Evolutionary conservation across 2,888 invertebrate species (phyloP).

Genomic region (Copidosoma aretas): DNA sequence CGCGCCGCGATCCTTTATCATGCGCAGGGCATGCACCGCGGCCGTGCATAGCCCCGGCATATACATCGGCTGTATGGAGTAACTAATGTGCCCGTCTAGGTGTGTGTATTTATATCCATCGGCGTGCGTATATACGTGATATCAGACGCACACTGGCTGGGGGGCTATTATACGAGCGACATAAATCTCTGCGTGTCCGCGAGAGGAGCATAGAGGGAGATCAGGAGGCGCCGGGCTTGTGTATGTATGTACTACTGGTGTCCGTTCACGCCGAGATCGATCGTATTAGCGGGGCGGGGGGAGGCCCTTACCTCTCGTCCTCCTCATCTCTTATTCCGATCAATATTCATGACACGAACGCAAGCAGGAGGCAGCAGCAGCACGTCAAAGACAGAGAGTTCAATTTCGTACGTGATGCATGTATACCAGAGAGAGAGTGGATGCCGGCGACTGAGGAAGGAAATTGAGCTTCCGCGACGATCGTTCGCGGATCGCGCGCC

Average conservation of each 20-base stretch:
- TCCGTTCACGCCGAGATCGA: conserved; percentile 28
- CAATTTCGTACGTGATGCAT: conserved; percentile 57
- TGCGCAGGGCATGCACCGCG: no score
- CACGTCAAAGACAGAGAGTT: conserved; percentile 44
- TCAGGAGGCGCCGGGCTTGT: neutral
- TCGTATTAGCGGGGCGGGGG: conserved; percentile 32
- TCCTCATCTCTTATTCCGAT: conserved; percentile 39
- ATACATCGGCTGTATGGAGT: neutral
- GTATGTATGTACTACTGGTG: conserved; percentile 20
- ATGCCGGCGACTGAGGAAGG: conserved; percentile 19
- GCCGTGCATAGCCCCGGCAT: conserved; percentile 5
- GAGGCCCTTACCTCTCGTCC: conserved; percentile 49
- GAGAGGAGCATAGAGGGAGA: conserved; percentile 14
- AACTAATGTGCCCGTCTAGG: no score
- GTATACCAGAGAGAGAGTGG: conserved; percentile 23
- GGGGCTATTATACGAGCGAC: neutral
- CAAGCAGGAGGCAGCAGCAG: no score
- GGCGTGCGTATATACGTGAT: no score
- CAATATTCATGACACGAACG: conserved; percentile 54
- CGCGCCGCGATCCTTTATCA: conserved; percentile 20
- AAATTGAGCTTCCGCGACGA: conserved; percentile 37
- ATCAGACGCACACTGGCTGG: no score
- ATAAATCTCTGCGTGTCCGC: conserved; percentile 35
- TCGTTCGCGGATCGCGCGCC: neutral
- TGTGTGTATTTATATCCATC: neutral